A percentile compares a stretch with the other conserved stretches of the same genome.
phyloP scores from a whole-genome alignment of 1,140 invertebrate genomes.

The Anoplolepis gracilipes region DNA sequence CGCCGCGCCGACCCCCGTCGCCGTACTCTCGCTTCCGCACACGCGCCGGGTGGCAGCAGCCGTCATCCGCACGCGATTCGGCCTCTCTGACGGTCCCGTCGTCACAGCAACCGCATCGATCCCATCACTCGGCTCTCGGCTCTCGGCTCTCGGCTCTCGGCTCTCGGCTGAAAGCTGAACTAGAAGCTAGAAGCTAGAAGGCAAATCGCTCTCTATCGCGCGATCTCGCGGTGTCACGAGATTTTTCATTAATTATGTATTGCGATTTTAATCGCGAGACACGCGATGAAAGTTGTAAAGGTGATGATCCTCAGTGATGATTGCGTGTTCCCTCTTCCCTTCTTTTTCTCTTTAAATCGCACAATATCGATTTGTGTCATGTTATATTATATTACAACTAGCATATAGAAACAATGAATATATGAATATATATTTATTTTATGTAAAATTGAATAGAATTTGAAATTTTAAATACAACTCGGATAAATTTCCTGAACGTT shows the following conservation, averaged over 20 bases:
- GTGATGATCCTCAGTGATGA: background rate
- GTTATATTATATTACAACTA: no score
- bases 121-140: constrained; percentile 49
- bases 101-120: constrained; percentile 71
- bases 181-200: background rate
- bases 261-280: background rate
- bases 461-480: constrained; percentile 13
- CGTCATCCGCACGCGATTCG: constrained; percentile 67
- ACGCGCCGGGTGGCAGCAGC: constrained; percentile 52
- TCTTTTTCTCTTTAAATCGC: background rate
- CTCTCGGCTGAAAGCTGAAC: no score
- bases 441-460: background rate
- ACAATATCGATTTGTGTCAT: background rate
- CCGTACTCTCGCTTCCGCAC: no score
- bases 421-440: no score
- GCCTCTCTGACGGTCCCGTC: constrained; percentile 71
- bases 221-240: constrained; percentile 17
- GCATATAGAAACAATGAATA: background rate
- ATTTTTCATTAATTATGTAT: background rate
- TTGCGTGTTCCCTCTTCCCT: background rate
- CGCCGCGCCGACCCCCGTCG: no score
- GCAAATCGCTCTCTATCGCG: constrained; percentile 2
- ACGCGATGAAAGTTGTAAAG: background rate
- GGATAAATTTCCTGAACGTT: background rate
- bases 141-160: no score